Conservation (phyloP, 2,113 vertebrate genomes). For the Jaculus jaculus region DNA sequence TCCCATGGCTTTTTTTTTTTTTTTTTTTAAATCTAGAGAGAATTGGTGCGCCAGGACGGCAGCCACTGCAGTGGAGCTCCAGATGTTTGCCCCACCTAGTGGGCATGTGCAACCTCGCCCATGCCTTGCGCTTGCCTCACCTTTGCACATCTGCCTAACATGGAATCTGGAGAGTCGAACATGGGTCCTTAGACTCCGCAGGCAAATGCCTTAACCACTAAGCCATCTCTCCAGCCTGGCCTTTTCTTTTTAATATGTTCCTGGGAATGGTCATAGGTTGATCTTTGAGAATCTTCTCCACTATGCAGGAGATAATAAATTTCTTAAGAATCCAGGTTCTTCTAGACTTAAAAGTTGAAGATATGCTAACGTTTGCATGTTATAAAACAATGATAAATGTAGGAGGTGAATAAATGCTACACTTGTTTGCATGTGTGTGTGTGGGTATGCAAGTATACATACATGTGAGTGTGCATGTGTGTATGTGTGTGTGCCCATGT, state of each 20-base stretch:
- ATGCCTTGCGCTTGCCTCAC: too few species aligned
- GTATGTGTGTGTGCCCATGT: neutral
- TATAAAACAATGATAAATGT: neutral
- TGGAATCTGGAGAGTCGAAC: too few species aligned
- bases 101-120: too few species aligned
- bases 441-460: neutral
- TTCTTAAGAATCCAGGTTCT: neutral
- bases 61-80: too few species aligned
- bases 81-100: too few species aligned
- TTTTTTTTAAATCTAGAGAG: neutral
- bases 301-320: constrained; percentile 24
- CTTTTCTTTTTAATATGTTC: neutral
- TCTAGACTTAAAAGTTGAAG: neutral
- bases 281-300: neutral
- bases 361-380: neutral
- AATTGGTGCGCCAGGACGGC: too few species aligned
- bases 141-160: too few species aligned
- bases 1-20: neutral
- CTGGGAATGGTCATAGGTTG: neutral
- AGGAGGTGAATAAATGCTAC: neutral
- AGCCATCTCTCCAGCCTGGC: too few species aligned
- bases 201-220: too few species aligned
- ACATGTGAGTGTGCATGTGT: neutral
- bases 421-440: neutral
- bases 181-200: too few species aligned